Base-by-base conservation (phyloP, 2,113 vertebrate genomes). In the Pollimyrus isidori region DNA sequence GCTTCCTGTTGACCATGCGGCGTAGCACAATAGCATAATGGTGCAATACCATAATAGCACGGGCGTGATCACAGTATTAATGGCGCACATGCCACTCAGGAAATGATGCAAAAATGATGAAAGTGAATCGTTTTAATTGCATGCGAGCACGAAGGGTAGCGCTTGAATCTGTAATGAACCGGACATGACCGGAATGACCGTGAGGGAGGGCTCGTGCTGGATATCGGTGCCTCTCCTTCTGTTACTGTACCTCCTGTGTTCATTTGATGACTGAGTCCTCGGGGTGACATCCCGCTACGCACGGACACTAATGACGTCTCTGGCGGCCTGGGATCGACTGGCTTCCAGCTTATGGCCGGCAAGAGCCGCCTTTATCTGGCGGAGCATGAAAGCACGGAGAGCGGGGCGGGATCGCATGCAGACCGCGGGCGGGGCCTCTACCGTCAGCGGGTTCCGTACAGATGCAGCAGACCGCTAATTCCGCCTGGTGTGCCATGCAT, bases 391-490 rank as follows among this genome's bases (percentile, higher is more conserved):
- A 87, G 87, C 52, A 42, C 3, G 9, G 86, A 87, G 11, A 39
- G 53, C 13, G n/a, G 50, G 86, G 52, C 39, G 7, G 86, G 39
- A 39, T 53, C 86, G 13, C 50, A 45, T 53, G 42, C 86, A 39
- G 52, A n/a, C 53, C 4, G 56, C 10, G 53, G 87, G 21, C 53
- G 19, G 53, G 53, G 58, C 19, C 35, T 45, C 56, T 10, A 21
- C 87, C n/a, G 56, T 48, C 87, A 87, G 87, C 87, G 56, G 87
- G 9, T 87, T 48, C 35, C 21, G 86, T 56, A 39, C 39, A 39
- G 39, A 87, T 35, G 7, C 86, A 62, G 86, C 17, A 56, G 52
- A 0, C 13, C n/a, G 17, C 30, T n/a, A 45, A 87, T 87, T 62
- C 87, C 58, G 15, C 39, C 56, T 39, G 13, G 26, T 87, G 26